Percentiles rank a stretch among this genome's conserved stretches.
Conservation (phyloP, 2,888 invertebrate genomes). For the Bibio marci region DNA sequence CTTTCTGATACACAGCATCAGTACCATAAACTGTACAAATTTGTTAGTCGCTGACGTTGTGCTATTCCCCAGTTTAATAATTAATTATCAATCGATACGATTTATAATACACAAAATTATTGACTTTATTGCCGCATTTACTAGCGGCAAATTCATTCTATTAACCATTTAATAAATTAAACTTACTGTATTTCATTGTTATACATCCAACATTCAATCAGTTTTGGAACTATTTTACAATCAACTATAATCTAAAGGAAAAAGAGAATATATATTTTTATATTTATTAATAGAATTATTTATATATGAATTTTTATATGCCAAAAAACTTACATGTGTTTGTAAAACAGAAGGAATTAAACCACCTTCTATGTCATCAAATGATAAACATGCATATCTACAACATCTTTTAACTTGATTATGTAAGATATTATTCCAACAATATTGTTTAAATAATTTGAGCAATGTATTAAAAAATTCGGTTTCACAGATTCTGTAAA, state of each 20-base stretch:
- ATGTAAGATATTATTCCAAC: constrained; percentile 93
- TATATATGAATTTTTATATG: constrained; percentile 29
- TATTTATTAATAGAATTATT: constrained; percentile 5
- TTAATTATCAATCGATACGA: too few species aligned
- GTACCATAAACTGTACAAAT: too few species aligned
- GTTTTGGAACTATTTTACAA: constrained; percentile 59
- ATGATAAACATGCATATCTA: constrained; percentile 42
- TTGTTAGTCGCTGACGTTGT: too few species aligned
- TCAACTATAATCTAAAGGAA: constrained; percentile 52
- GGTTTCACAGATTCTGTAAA: constrained; percentile 25
- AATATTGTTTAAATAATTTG: constrained; percentile 77
- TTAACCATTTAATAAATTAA: background rate
- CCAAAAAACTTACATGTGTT: constrained; percentile 21
- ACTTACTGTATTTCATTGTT: constrained; percentile 65
- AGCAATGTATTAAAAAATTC: constrained; percentile 47
- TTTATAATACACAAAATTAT: too few species aligned
- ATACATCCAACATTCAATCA: constrained; percentile 66
- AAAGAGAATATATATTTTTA: constrained; percentile 7
- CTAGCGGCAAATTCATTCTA: background rate
- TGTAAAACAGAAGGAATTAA: constrained; percentile 9
- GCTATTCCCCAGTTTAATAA: too few species aligned
- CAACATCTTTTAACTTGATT: constrained; percentile 72
- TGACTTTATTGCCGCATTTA: too few species aligned
- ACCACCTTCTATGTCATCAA: constrained; percentile 22
- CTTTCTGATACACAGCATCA: too few species aligned